These are phyloP conservation scores for Melinaea menophilus DNA, from an alignment of 2,888 invertebrate species.

Conservation along the genomic window DNA sequence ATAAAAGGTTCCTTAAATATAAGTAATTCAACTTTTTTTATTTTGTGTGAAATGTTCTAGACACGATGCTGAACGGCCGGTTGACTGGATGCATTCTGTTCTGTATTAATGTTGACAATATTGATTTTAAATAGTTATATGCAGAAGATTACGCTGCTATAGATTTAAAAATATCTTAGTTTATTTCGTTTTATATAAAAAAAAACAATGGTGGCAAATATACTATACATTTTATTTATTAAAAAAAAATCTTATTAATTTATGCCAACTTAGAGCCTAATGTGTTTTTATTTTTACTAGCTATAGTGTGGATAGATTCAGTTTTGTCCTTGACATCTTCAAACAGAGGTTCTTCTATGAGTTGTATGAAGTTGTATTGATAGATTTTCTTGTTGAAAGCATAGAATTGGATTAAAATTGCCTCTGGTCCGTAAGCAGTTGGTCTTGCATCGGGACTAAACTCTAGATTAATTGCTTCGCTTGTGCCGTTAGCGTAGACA, in stretches of 20 bases:
- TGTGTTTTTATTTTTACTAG: neutral
- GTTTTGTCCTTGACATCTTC: neutral
- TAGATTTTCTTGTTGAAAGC: slow-evolving; percentile 60
- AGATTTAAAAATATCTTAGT: too few relatives aligned
- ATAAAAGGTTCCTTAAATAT: too few relatives aligned
- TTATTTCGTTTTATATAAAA: too few relatives aligned
- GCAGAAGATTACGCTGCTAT: too few relatives aligned
- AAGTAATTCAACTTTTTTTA: too few relatives aligned
- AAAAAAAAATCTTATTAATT: neutral
- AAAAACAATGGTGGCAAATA: too few relatives aligned
- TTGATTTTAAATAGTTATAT: too few relatives aligned
- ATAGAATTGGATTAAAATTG: slow-evolving; percentile 49
- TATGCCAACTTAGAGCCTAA: neutral
- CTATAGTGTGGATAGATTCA: neutral
- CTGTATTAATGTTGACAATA: too few relatives aligned
- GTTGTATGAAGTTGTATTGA: slow-evolving; percentile 46
- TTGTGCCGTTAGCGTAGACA: slow-evolving; percentile 46
- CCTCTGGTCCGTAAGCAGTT: slow-evolving; percentile 52
- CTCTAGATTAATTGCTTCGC: slow-evolving; percentile 37
- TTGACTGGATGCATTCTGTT: too few relatives aligned
- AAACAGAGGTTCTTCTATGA: neutral
- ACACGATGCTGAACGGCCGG: too few relatives aligned
- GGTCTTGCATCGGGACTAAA: slow-evolving; percentile 42
- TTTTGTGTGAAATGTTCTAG: too few relatives aligned
- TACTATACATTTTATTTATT: too few relatives aligned